These are phyloP conservation scores for Gallinago jamesoni DNA, from an alignment of 2,113 vertebrate species.

Conservation along the genomic window DNA sequence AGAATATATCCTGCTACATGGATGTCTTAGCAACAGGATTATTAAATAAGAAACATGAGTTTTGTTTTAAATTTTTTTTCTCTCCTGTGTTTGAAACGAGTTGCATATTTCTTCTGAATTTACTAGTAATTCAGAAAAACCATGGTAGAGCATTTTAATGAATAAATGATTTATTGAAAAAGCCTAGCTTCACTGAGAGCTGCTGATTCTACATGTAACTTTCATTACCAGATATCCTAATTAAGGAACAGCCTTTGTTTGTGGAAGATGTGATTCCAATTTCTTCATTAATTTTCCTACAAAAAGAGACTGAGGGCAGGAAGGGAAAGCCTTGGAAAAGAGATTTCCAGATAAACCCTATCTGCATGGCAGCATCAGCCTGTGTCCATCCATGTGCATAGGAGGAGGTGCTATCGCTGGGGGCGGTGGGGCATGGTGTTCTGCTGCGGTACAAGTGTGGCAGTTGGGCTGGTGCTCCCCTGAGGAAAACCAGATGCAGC, in stretches of 20 bases:
- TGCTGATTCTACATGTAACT: background rate
- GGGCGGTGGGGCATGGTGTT: background rate
- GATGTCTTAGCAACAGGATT: background rate
- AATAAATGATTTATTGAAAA: background rate
- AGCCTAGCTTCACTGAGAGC: background rate
- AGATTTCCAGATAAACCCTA: background rate
- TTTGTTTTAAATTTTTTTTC: background rate
- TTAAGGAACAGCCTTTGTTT: background rate
- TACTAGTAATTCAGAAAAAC: background rate
- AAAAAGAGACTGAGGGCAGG: background rate
- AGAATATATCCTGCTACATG: background rate
- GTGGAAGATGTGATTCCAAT: background rate
- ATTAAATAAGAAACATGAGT: background rate
- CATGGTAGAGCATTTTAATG: background rate
- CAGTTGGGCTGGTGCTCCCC: accelerated
- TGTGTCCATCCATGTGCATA: accelerated
- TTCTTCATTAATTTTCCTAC: background rate
- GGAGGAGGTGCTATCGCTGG: background rate
- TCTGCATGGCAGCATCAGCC: background rate
- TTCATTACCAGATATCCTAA: background rate
- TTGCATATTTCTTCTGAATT: background rate
- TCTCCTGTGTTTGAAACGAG: background rate
- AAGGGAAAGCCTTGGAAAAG: background rate
- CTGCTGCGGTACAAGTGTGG: accelerated
- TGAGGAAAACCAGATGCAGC: background rate